Base-by-base conservation (phyloP, 2,797 vertebrate genomes). In the Podarcis siculus region DNA sequence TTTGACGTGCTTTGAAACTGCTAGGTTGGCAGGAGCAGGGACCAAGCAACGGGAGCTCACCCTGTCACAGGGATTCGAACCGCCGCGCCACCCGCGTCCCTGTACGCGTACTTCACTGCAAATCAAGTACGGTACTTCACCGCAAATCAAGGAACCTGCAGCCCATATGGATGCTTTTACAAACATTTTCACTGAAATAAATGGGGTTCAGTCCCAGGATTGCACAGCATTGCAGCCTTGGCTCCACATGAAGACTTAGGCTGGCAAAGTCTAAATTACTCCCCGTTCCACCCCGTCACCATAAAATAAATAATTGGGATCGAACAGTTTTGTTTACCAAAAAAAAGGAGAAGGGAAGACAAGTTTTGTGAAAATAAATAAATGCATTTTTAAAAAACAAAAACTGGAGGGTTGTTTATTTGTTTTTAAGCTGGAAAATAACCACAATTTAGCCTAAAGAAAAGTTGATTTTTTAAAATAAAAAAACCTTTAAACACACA, bases 401-500 rank as follows among this genome's bases (percentile, higher is more conserved):
- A 95, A 90, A 71, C 67, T 90, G 83, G 64, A 55, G 55, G 76
- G 77, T 13, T 5, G 17, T 32, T 15, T 37, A 8, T 73, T 73
- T 73, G 10, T 72, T 73, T 73, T 35, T 35, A 83, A 19, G 61
- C 71, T 93, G 85, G 91, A 92, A 96, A 96, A 96, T 93, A 97
- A 95, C 72, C 82, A 87, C 1, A 87, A 72, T 85, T 92, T 94
- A 89, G 91, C 89, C 95, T 90, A 93, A 96, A 96, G 96, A 96
- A 96, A 95, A 96, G 93, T 92, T 92, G n/a, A 95, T 95, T 96
- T 17, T 61, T 95, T 89, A 94, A 90, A 15, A 55, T 4, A 55
- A 15, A 15, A 9, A 94, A 95, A 91, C 92, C 95, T 95, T 95
- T 95, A 95, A 94, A 96, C 93, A 94, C 93, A 93, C 66, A 91